Evolutionary conservation across 1,140 invertebrate genomes (phyloP).

Genomic region (Ceratitis capitata): DNA sequence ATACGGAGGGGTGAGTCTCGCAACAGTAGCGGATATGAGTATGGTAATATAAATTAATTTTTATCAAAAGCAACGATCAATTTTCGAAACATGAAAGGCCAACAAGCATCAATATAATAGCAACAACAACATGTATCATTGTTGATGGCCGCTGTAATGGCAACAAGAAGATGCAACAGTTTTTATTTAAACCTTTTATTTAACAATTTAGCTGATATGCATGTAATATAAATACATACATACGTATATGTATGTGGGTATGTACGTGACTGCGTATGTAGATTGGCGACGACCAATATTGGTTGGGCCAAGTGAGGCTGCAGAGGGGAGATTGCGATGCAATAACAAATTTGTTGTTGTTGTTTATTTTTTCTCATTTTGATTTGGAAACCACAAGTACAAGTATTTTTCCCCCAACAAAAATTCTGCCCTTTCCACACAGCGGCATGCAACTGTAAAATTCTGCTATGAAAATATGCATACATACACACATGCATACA

Average conservation of each 20-base stretch:
- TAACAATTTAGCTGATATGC: conserved; percentile 27
- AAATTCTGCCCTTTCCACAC: not conserved
- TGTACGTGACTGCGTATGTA: not conserved
- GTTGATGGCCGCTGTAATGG: conserved; percentile 8
- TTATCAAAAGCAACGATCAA: conserved; percentile 33
- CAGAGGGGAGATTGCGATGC: not conserved
- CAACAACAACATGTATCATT: not conserved
- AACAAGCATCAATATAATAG: conserved; percentile 9
- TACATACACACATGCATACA: not conserved
- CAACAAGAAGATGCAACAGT: conserved; percentile 32
- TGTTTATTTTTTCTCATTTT: not conserved
- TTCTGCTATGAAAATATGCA: not conserved
- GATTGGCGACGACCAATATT: not conserved
- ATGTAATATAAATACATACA: too few relatives aligned
- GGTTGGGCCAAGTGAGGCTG: not conserved
- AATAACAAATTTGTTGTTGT: not conserved
- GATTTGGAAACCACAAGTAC: not conserved
- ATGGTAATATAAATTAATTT: conserved; percentile 34
- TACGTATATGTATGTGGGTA: too few relatives aligned
- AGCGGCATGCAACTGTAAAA: conserved; percentile 13
- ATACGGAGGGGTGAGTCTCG: not conserved
- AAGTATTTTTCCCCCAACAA: not conserved
- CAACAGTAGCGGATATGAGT: conserved; percentile 14
- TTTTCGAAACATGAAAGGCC: conserved; percentile 32
- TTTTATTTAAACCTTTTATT: conserved; percentile 34